A percentile compares a stretch with the other conserved stretches of the same genome.
These are phyloP conservation scores for Mesorhabditis spiculigera DNA, from an alignment of 2,888 invertebrate genomes.

Conservation along the genomic window DNA sequence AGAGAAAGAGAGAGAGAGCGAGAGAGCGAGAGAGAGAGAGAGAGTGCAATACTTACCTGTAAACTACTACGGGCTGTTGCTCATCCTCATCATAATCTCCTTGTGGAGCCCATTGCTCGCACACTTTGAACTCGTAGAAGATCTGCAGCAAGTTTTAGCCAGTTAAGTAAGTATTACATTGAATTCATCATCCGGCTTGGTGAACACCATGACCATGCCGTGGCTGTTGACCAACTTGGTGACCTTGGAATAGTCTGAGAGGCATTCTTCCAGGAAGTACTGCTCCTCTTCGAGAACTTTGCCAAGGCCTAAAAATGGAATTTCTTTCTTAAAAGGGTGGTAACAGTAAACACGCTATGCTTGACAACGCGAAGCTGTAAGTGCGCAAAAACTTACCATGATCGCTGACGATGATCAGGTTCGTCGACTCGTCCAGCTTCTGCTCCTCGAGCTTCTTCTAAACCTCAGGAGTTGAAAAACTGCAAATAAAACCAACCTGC, in stretches of 20 bases:
- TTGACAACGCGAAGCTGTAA: too few species aligned
- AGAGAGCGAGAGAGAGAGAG: too few species aligned
- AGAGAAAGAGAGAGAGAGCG: too few species aligned
- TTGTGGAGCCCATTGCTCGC: constrained; percentile 56
- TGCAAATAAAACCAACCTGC: constrained; percentile 33
- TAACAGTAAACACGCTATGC: too few species aligned
- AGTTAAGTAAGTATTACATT: constrained; percentile 23
- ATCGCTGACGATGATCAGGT: constrained; percentile 52
- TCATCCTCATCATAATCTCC: constrained; percentile 53
- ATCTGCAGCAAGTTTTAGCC: constrained; percentile 28
- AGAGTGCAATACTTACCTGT: constrained; percentile 24
- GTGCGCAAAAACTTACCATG: constrained; percentile 39
- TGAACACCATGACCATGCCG: constrained; percentile 52
- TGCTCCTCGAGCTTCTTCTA: constrained; percentile 45
- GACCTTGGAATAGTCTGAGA: constrained; percentile 50
- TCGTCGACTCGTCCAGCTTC: constrained; percentile 47
- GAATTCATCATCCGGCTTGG: constrained; percentile 48
- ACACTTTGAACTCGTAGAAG: constrained; percentile 55
- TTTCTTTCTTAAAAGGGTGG: constrained; percentile 5
- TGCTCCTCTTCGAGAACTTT: constrained; percentile 52
- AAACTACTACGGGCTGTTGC: constrained; percentile 49
- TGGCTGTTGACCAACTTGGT: constrained; percentile 45
- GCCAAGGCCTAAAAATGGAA: constrained; percentile 24
- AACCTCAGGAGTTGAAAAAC: constrained; percentile 11
- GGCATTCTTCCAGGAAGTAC: constrained; percentile 54